Evolutionary conservation across 2,888 invertebrate genomes (phyloP).

Genomic region (Strigamia transsilvanica): DNA sequence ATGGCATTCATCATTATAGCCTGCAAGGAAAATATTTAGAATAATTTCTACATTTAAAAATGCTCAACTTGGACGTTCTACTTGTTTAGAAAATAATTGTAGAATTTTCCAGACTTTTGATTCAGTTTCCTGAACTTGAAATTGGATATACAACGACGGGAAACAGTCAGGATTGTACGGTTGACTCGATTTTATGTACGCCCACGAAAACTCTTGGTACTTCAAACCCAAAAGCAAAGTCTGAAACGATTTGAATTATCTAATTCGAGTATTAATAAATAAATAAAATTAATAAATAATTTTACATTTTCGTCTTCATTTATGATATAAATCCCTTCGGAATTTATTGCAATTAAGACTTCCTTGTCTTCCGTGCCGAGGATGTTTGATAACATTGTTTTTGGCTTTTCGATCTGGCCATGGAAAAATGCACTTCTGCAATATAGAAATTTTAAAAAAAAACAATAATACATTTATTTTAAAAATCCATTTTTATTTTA

Average conservation of each 20-base stretch:
- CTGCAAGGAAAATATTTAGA: constrained; percentile 60
- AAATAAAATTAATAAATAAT: not conserved
- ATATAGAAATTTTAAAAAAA: constrained; percentile 58
- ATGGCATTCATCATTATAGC: constrained; percentile 88
- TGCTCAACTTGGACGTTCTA: constrained; percentile 56
- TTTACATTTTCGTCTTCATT: constrained; percentile 83
- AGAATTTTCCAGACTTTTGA: constrained; percentile 82
- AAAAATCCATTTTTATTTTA: constrained; percentile 62
- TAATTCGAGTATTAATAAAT: not conserved
- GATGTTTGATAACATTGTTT: constrained; percentile 80
- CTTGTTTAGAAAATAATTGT: constrained; percentile 71
- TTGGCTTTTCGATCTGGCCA: constrained; percentile 93
- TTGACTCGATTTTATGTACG: constrained; percentile 85
- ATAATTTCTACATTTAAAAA: not conserved
- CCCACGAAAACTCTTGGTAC: constrained; percentile 92
- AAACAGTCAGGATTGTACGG: constrained; percentile 82
- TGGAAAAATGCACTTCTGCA: constrained; percentile 90
- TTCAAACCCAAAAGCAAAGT: constrained; percentile 82
- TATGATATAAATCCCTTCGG: constrained; percentile 83
- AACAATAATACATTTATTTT: constrained; percentile 46
- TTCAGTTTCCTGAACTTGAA: constrained; percentile 80
- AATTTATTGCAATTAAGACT: constrained; percentile 87
- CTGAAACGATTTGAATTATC: constrained; percentile 66
- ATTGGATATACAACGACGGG: constrained; percentile 92
- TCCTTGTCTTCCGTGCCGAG: constrained; percentile 87